Evolutionary conservation across 2,888 invertebrate genomes (phyloP).

Genomic region (Poecilobothrus nobilitatus): DNA sequence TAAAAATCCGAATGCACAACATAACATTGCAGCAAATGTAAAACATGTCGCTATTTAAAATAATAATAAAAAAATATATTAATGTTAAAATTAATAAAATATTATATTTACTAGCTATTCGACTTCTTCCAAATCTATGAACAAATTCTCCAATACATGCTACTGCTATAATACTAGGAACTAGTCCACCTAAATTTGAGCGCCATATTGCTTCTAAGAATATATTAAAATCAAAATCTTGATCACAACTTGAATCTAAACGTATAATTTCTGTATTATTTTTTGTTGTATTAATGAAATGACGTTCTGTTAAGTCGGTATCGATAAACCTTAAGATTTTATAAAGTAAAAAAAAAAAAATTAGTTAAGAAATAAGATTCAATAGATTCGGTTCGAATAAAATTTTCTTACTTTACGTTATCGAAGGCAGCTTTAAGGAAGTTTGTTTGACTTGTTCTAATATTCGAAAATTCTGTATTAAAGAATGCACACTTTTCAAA

Average conservation of each 20-base stretch:
- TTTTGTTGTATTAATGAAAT: conserved; percentile 48
- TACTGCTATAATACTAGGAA: conserved; percentile 22
- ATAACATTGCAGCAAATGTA: conserved; percentile 23
- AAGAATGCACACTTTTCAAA: conserved; percentile 62
- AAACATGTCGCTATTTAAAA: conserved; percentile 22
- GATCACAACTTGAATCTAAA: conserved; percentile 39
- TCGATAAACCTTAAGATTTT: conserved; percentile 45
- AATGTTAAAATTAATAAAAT: not conserved
- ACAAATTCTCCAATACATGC: conserved; percentile 23
- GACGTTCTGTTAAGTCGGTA: conserved; percentile 49
- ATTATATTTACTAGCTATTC: conserved; percentile 24
- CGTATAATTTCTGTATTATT: conserved; percentile 48
- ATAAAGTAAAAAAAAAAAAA: conserved; percentile 21
- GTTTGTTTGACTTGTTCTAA: conserved; percentile 60
- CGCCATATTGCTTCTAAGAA: conserved; percentile 23
- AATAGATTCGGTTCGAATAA: no score
- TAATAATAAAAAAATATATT: not conserved
- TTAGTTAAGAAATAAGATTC: no score
- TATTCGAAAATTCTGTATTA: conserved; percentile 60
- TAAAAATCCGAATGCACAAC: conserved; percentile 25
- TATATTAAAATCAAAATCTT: conserved; percentile 36
- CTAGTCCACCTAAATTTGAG: conserved; percentile 24
- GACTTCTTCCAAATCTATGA: conserved; percentile 24
- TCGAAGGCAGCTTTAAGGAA: conserved; percentile 56
- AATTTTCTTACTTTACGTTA: conserved; percentile 51